Evolutionary conservation across 2,888 invertebrate genomes (phyloP).

Genomic region (Cephus spinipes): DNA sequence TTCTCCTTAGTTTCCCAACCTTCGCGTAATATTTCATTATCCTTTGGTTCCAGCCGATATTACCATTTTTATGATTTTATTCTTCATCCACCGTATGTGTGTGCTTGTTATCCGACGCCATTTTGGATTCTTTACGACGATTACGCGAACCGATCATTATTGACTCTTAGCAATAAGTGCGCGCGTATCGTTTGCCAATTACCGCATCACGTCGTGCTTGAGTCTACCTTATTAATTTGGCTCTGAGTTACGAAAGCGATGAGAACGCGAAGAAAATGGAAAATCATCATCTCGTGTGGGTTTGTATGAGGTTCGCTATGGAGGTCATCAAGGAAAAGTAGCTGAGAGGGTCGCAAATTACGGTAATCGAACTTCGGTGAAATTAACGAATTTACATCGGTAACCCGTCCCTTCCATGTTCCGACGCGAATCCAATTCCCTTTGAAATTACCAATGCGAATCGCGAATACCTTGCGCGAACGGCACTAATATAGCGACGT

Average conservation of each 20-base stretch:
- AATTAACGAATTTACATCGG: background rate
- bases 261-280: background rate
- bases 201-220: background rate
- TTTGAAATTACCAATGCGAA: background rate
- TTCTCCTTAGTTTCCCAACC: conserved; percentile 22
- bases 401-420: background rate
- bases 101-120: background rate
- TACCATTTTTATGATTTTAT: background rate
- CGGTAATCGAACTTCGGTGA: background rate
- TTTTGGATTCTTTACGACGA: background rate
- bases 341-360: background rate
- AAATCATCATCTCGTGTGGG: background rate
- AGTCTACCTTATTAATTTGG: background rate
- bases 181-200: background rate
- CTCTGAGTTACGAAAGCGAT: background rate
- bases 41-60: background rate
- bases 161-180: background rate
- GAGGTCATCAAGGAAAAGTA: background rate
- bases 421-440: background rate
- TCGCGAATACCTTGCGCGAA: background rate
- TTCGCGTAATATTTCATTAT: background rate
- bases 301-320: background rate
- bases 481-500: background rate
- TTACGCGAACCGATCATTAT: background rate
- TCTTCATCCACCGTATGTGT: background rate